These are phyloP conservation scores for Ectropis grisescens DNA, from an alignment of 1,140 invertebrate genomes.

Conservation along the genomic window DNA sequence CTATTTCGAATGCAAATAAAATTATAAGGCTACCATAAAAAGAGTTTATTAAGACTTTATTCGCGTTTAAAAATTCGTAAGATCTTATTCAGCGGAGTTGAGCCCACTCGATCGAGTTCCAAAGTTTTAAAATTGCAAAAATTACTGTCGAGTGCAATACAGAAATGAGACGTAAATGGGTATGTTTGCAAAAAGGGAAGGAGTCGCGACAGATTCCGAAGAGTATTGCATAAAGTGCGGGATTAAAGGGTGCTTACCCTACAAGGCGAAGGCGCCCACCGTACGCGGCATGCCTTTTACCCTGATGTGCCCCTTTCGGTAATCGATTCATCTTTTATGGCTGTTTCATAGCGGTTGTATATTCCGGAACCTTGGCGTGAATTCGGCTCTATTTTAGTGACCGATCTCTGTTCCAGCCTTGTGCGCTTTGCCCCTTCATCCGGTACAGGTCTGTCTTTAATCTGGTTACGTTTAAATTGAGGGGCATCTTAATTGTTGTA, in stretches of 20 bases:
- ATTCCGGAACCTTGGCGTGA: no score
- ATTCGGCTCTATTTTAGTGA: no score
- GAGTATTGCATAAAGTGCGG: conserved; percentile 38
- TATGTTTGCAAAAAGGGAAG: conserved; percentile 37
- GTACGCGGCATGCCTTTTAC: conserved; percentile 14
- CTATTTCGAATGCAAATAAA: conserved; percentile 54
- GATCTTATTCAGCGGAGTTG: conserved; percentile 44
- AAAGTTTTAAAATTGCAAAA: conserved; percentile 58
- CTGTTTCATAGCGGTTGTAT: conserved; percentile 34
- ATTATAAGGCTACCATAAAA: conserved; percentile 51
- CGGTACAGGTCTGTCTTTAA: no score
- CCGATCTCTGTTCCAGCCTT: no score
- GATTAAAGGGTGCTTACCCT: conserved; percentile 21
- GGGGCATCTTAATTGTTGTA: no score
- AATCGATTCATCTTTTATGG: conserved; percentile 47
- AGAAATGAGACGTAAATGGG: conserved; percentile 56
- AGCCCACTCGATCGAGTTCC: conserved; percentile 36
- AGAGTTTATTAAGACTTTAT: conserved; percentile 59
- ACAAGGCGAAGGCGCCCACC: conserved; percentile 19
- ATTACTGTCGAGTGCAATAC: conserved; percentile 33
- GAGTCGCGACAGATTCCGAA: conserved; percentile 32
- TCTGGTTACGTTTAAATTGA: no score
- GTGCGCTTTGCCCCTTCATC: no score
- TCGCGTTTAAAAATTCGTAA: conserved; percentile 56
- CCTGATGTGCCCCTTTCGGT: conserved; percentile 17